Percentiles rank a stretch among this genome's conserved stretches.
These are phyloP conservation scores for Pedionomus torquatus DNA, from an alignment of 2,113 vertebrate genomes.

Conservation along the genomic window DNA sequence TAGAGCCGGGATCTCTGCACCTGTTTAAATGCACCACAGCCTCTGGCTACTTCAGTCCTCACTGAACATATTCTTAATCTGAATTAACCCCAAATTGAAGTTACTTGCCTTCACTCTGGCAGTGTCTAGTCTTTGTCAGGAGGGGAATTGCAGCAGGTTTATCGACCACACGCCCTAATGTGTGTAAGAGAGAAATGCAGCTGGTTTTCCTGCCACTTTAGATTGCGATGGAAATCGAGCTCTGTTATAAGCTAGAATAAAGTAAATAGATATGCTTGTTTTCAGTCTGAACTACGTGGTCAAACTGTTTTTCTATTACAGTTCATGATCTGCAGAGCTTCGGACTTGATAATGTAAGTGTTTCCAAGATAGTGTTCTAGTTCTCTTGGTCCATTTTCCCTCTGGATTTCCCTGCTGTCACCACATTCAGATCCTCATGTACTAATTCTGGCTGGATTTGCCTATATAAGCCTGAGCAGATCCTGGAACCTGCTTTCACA, in stretches of 20 bases:
- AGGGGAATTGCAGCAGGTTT: neutral
- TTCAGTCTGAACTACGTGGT: neutral
- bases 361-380: neutral
- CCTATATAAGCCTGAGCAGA: neutral
- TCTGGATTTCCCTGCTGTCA: neutral
- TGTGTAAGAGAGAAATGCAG: neutral
- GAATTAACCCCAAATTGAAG: neutral
- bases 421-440: neutral
- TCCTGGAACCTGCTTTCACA: neutral
- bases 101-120: neutral
- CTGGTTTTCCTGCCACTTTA: neutral
- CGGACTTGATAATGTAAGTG: constrained; percentile 94
- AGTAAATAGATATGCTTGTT: neutral
- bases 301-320: constrained; percentile 73
- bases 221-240: neutral
- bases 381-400: neutral
- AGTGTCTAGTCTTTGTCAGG: neutral
- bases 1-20: neutral
- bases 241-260: neutral
- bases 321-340: constrained; percentile 98
- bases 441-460: neutral
- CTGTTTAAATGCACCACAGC: neutral
- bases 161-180: neutral
- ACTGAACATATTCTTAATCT: neutral
- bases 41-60: neutral